A percentile compares a stretch with the other conserved stretches of the same genome.
phyloP scores from a whole-genome alignment of 1,140 invertebrate genomes.

The Frieseomelitta varia region DNA sequence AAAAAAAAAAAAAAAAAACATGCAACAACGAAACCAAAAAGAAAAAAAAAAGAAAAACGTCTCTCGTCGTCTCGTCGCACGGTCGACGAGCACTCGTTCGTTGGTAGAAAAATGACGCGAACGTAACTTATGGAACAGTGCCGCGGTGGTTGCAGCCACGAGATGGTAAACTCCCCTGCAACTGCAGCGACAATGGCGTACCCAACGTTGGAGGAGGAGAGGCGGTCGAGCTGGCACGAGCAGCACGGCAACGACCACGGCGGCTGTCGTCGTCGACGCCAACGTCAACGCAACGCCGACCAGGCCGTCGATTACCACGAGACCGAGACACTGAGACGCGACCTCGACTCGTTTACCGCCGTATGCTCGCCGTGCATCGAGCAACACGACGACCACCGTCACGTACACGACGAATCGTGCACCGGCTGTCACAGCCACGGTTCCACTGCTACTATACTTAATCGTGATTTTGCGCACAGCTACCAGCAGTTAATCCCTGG shows the following conservation, averaged over 20 bases:
- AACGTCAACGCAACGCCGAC: neutral
- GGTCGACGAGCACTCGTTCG: conserved; percentile 51
- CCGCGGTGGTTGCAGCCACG: conserved; percentile 81
- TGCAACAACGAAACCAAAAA: neutral
- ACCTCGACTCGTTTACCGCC: neutral
- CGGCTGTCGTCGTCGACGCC: conserved; percentile 1
- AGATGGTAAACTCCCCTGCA: conserved; percentile 79
- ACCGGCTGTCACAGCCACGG: neutral
- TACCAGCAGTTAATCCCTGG: neutral
- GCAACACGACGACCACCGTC: neutral
- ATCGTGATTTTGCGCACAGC: conserved; percentile 59
- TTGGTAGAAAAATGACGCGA: conserved; percentile 70
- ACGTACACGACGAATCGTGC: conserved; percentile 1
- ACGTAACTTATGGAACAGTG: conserved; percentile 80
- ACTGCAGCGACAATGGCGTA: conserved; percentile 69
- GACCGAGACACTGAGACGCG: conserved; percentile 17
- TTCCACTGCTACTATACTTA: conserved; percentile 26
- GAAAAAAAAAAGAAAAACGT: conserved; percentile 9
- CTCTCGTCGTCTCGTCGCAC: conserved; percentile 40
- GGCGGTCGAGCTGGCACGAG: conserved; percentile 53
- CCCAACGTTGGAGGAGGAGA: conserved; percentile 65
- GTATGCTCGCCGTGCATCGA: neutral
- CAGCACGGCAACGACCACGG: conserved; percentile 42
- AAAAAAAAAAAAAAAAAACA: neutral
- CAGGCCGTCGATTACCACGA: neutral